phyloP scores from a whole-genome alignment of 2,797 vertebrate species.

The Myripristis murdjan region DNA sequence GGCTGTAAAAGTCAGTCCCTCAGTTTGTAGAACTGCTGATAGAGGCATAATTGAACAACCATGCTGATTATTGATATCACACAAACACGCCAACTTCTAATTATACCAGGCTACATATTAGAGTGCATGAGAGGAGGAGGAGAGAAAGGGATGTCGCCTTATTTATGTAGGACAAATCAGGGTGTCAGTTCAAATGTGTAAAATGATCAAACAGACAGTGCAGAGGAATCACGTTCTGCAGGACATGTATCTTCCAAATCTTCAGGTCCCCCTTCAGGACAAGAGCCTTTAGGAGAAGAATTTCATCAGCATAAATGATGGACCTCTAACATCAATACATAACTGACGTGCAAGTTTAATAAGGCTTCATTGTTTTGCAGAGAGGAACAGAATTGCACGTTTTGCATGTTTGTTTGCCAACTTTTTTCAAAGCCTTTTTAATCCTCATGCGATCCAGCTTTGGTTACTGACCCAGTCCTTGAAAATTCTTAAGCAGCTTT shows the following conservation, averaged over 20 bases:
- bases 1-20: conserved; percentile 75
- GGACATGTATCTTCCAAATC: neutral
- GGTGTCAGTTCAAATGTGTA: conserved; percentile 35
- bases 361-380: neutral
- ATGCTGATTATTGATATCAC: conserved; percentile 84
- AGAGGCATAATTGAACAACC: conserved; percentile 83
- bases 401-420: neutral
- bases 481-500: neutral
- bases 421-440: too few species aligned
- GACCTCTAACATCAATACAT: neutral
- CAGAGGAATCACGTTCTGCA: conserved; percentile 4
- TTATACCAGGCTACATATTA: conserved; percentile 72
- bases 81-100: conserved; percentile 80
- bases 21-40: conserved; percentile 83
- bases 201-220: conserved; percentile 18
- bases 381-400: neutral
- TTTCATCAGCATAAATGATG: conserved; percentile 17
- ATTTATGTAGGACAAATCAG: conserved; percentile 35
- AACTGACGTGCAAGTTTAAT: neutral
- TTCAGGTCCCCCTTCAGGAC: neutral
- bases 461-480: too few species aligned
- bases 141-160: conserved; percentile 21
- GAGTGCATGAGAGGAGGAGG: conserved; percentile 39
- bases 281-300: neutral
- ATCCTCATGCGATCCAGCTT: too few species aligned